These are phyloP conservation scores for Neotragus pygmaeus DNA, from an alignment of 2,113 vertebrate genomes.

Conservation along the genomic window DNA sequence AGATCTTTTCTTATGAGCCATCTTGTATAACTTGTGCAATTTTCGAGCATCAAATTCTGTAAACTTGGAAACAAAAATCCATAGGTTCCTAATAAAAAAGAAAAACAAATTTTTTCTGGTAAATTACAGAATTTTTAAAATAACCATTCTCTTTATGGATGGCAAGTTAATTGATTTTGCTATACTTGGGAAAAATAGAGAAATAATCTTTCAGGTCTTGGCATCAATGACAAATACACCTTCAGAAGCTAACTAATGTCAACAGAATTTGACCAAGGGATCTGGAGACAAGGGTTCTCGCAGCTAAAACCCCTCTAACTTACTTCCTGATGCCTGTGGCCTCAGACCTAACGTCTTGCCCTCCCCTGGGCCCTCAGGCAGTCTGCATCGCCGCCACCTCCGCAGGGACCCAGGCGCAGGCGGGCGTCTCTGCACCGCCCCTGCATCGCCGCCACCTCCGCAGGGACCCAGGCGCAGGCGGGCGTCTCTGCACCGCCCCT, in stretches of 20 bases:
- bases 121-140: neutral
- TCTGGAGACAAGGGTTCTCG: neutral
- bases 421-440: too few relatives aligned
- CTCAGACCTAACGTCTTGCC: neutral
- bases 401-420: too few relatives aligned
- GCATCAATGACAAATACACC: neutral
- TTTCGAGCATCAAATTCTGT: slow-evolving; percentile 98
- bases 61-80: slow-evolving; percentile 99
- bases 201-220: neutral
- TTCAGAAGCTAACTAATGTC: neutral
- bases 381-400: neutral
- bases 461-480: accelerated
- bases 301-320: neutral
- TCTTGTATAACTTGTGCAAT: slow-evolving; percentile 97
- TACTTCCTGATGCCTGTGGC: neutral
- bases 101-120: neutral
- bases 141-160: neutral
- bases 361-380: too few relatives aligned
- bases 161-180: neutral
- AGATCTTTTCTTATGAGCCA: slow-evolving; percentile 97
- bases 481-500: neutral
- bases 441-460: too few relatives aligned
- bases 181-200: neutral
- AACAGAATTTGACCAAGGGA: neutral
- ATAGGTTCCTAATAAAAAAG: slow-evolving; percentile 88